A percentile compares a stretch with the other conserved stretches of the same genome.
Conservation (phyloP, 2,888 invertebrate species). For the Macrosiphum euphorbiae region DNA sequence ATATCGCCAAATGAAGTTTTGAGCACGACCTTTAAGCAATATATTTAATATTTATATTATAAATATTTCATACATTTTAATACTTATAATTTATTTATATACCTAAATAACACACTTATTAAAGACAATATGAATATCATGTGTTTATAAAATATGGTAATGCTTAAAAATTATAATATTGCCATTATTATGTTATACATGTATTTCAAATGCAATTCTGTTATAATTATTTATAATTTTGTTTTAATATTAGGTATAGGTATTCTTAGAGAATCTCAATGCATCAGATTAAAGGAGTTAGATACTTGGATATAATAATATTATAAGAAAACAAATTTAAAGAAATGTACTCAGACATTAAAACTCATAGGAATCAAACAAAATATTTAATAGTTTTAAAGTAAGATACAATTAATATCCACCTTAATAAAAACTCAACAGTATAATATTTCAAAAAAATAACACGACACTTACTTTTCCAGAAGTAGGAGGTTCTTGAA, state of each 20-base stretch:
- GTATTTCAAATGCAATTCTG: background rate
- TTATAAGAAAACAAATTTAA: background rate
- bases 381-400: background rate
- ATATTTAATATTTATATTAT: background rate
- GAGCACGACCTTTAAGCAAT: slow-evolving; percentile 81
- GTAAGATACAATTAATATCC: background rate
- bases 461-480: slow-evolving; percentile 82
- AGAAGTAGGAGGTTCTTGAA: slow-evolving; percentile 94
- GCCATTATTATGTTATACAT: background rate
- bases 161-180: background rate
- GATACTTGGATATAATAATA: background rate
- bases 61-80: background rate
- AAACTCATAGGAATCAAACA: background rate
- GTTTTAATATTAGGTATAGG: no score
- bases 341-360: background rate
- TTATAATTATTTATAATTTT: background rate
- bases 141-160: background rate
- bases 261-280: no score
- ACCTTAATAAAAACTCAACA: background rate
- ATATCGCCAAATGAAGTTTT: slow-evolving; percentile 96
- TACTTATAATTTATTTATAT: background rate
- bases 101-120: background rate
- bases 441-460: slow-evolving; percentile 45
- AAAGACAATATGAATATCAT: background rate
- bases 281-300: no score